phyloP scores from a whole-genome alignment of 2,113 vertebrate genomes.

The Ciconia maguari region DNA sequence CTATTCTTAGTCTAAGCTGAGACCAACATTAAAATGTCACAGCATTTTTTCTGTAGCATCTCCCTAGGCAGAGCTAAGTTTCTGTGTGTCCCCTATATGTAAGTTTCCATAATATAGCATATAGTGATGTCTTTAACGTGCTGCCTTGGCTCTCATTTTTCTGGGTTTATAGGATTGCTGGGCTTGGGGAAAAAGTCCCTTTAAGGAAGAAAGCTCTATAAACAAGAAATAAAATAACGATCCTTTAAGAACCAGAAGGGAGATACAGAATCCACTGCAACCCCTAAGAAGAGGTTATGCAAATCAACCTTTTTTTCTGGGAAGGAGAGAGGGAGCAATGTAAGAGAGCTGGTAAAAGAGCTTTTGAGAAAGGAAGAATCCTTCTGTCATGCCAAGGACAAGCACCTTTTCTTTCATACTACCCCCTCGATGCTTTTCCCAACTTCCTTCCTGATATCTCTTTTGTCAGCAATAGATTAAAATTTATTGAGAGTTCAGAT shows the following conservation, averaged over 20 bases:
- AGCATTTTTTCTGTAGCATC: background rate
- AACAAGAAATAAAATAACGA: background rate
- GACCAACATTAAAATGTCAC: conserved; percentile 7
- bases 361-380: background rate
- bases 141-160: conserved; percentile 10
- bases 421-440: background rate
- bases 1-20: background rate
- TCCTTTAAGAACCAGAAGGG: background rate
- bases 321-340: background rate
- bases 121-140: background rate
- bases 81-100: background rate
- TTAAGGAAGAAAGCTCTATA: background rate
- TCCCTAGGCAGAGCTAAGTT: background rate
- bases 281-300: background rate
- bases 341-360: background rate
- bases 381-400: background rate
- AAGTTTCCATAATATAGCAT: background rate
- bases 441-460: background rate
- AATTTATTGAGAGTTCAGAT: background rate
- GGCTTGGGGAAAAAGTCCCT: background rate
- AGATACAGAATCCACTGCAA: background rate
- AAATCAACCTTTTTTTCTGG: background rate
- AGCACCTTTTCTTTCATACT: conserved; percentile 4
- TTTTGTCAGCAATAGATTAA: background rate
- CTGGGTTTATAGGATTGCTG: background rate